phyloP scores from a whole-genome alignment of 2,888 invertebrate genomes.

The Sinodicranocentrus sp. region DNA sequence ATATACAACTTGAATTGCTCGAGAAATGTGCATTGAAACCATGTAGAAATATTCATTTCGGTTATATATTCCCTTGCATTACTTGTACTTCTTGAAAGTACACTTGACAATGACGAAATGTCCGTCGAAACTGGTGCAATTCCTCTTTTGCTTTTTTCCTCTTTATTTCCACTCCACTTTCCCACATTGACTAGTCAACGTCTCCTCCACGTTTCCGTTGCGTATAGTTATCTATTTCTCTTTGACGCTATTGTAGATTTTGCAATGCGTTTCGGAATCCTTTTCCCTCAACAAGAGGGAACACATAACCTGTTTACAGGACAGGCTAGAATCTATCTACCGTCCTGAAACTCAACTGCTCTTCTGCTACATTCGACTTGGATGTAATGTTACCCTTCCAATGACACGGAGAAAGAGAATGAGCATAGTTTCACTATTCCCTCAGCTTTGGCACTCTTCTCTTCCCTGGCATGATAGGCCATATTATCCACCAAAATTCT shows the following conservation, averaged over 20 bases:
- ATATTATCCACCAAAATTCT: not conserved
- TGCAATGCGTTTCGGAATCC: not conserved
- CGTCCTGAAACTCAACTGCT: too few relatives aligned
- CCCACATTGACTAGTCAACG: not conserved
- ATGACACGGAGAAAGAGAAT: too few relatives aligned
- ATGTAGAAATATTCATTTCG: too few relatives aligned
- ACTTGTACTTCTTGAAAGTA: too few relatives aligned
- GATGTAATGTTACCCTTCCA: not conserved
- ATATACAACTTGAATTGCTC: too few relatives aligned
- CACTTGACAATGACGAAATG: not conserved
- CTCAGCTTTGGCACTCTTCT: too few relatives aligned
- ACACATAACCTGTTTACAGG: not conserved
- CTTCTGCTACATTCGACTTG: not conserved
- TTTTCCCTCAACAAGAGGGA: not conserved
- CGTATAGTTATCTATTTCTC: not conserved
- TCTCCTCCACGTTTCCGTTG: not conserved
- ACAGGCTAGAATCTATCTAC: not conserved
- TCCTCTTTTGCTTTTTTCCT: not conserved
- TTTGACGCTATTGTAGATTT: slow-evolving; percentile 1
- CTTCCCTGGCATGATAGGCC: too few relatives aligned
- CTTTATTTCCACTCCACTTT: not conserved
- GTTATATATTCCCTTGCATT: too few relatives aligned
- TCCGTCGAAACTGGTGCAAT: not conserved
- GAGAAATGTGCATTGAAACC: too few relatives aligned
- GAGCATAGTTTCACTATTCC: too few relatives aligned